Conservation (phyloP, 1,140 invertebrate genomes). For the Aphaenogaster ashmeadi region DNA sequence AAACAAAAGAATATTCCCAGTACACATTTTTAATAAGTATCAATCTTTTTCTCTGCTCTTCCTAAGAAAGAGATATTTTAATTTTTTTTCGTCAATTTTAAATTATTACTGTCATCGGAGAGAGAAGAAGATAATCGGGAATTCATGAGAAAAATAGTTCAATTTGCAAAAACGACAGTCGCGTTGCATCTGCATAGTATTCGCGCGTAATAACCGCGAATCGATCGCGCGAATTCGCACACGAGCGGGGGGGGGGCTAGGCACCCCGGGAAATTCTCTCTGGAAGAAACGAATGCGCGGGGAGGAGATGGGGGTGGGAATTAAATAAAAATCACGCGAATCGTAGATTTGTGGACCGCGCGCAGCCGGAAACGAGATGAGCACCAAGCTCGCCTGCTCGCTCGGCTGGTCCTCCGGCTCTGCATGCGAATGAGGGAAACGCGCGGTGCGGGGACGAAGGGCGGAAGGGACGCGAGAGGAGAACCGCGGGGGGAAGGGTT, state of each 20-base stretch:
- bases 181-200: constrained; percentile 2
- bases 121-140: neutral
- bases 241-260: neutral
- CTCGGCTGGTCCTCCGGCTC: constrained; percentile 65
- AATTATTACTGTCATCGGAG: neutral
- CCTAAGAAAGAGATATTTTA: neutral
- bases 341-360: constrained; percentile 76
- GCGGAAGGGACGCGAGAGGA: constrained; percentile 5
- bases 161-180: neutral
- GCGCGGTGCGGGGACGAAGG: neutral
- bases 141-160: neutral
- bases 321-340: constrained; percentile 83
- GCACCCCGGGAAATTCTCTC: constrained; percentile 12
- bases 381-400: constrained; percentile 65
- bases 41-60: neutral
- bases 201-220: neutral
- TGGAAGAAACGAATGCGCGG: constrained; percentile 13
- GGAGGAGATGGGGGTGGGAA: constrained; percentile 45
- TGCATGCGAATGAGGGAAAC: constrained; percentile 80
- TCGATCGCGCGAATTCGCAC: neutral
- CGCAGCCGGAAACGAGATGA: constrained; percentile 72
- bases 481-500: constrained; percentile 50
- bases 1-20: neutral
- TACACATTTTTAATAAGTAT: neutral
- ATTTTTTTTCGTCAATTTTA: neutral